These are phyloP conservation scores for Acomys russatus DNA, from an alignment of 2,797 vertebrate genomes.

Conservation along the genomic window DNA sequence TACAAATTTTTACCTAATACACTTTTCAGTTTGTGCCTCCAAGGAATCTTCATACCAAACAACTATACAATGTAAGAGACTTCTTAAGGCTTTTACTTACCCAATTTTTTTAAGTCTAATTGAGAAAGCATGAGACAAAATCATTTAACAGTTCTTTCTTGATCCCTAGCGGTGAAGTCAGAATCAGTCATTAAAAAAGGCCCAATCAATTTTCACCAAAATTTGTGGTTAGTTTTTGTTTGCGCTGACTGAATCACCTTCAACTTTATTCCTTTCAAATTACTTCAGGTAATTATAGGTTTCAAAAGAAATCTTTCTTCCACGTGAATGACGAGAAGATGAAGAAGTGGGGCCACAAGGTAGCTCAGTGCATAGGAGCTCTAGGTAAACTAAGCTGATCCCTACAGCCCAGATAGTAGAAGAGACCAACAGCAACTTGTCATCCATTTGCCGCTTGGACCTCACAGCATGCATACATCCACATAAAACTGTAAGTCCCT, in stretches of 20 bases:
- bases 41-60: background rate
- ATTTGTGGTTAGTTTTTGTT: background rate
- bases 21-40: constrained; percentile 46
- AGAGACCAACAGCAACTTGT: background rate
- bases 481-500: background rate
- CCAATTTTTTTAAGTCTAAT: background rate
- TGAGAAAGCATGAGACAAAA: background rate
- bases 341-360: background rate
- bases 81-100: constrained; percentile 7
- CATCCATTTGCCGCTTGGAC: too few species aligned
- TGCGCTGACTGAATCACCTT: background rate
- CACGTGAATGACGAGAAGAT: background rate
- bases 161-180: background rate
- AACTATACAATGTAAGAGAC: background rate
- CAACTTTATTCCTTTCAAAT: background rate
- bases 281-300: background rate
- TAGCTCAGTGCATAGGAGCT: background rate
- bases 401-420: background rate
- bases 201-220: background rate
- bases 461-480: background rate
- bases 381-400: background rate
- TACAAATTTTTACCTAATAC: constrained; percentile 9
- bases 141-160: background rate
- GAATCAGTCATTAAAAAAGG: background rate
- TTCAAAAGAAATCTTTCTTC: constrained; percentile 42